A percentile compares a stretch with the other conserved stretches of the same genome.
Conservation (phyloP, 2,113 vertebrate species). For the Oncorhynchus clarkii region DNA sequence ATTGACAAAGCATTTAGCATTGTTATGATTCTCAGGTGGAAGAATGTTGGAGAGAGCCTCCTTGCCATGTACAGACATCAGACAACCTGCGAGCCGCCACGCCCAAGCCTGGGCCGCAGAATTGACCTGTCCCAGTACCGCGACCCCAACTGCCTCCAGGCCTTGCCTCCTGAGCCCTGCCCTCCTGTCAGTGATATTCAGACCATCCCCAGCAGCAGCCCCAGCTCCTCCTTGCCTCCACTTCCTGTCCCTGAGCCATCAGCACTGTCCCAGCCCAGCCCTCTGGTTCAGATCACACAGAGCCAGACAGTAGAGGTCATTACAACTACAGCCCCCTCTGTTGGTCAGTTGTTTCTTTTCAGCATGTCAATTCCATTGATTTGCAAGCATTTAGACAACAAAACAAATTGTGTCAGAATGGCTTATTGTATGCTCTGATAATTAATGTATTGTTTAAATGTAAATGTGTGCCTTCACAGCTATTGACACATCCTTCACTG, state of each 20-base stretch:
- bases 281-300: conserved; percentile 46
- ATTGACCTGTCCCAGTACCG: conserved; percentile 89
- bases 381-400: not conserved
- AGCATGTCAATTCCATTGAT: not conserved
- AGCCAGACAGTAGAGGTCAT: conserved; percentile 77
- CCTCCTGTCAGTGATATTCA: conserved; percentile 75
- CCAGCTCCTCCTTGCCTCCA: conserved; percentile 67
- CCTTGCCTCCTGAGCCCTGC: conserved; percentile 63
- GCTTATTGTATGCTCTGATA: not conserved
- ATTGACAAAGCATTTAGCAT: too few species aligned
- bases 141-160: conserved; percentile 75
- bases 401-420: not conserved
- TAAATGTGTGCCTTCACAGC: conserved; percentile 31
- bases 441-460: not conserved
- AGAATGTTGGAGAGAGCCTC: conserved; percentile 88
- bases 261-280: conserved; percentile 45
- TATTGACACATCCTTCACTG: conserved; percentile 78
- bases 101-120: conserved; percentile 85
- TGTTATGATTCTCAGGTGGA: conserved; percentile 80
- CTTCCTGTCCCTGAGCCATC: conserved; percentile 56
- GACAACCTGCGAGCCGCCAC: conserved; percentile 86
- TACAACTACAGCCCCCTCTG: conserved; percentile 46
- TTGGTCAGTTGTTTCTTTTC: conserved; percentile 70
- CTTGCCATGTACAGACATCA: conserved; percentile 91
- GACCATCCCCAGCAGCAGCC: conserved; percentile 69